These are phyloP conservation scores for Diabrotica virgifera DNA, from an alignment of 1,140 invertebrate genomes.

Conservation along the genomic window DNA sequence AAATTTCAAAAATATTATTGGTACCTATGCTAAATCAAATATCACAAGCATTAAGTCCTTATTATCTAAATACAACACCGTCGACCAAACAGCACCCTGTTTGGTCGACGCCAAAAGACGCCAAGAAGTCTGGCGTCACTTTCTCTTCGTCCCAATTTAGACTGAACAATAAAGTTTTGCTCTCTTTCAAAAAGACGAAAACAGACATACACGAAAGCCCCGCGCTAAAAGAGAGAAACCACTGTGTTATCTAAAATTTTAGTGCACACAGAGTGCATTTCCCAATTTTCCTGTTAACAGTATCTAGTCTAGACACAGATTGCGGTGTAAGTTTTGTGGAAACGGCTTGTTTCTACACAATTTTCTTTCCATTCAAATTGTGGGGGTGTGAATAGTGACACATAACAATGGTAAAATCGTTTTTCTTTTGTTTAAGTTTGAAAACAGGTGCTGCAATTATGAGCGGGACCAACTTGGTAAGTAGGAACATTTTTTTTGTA, in stretches of 20 bases:
- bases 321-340: neutral
- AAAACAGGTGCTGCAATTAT: slow-evolving; percentile 30
- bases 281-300: neutral
- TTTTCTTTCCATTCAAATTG: too few relatives aligned
- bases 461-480: slow-evolving; percentile 26
- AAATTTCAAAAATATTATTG: too few relatives aligned
- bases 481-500: neutral
- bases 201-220: too few relatives aligned
- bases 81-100: neutral
- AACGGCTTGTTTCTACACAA: neutral
- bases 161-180: neutral
- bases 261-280: neutral
- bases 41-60: too few relatives aligned
- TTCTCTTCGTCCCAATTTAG: slow-evolving; percentile 6
- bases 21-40: too few relatives aligned
- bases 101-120: too few relatives aligned
- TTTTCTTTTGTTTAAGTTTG: slow-evolving; percentile 27
- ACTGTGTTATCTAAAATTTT: neutral
- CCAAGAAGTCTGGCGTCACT: slow-evolving; percentile 24
- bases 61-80: too few relatives aligned
- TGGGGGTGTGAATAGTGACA: neutral
- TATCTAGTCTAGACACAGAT: neutral
- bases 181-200: too few relatives aligned
- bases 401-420: slow-evolving; percentile 16
- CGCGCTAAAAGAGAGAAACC: too few relatives aligned